Evolutionary conservation across 30 jellyfish, hydroid and myxozoan genomes (phyloP).

Genomic region (Catostylus mosaicus): DNA sequence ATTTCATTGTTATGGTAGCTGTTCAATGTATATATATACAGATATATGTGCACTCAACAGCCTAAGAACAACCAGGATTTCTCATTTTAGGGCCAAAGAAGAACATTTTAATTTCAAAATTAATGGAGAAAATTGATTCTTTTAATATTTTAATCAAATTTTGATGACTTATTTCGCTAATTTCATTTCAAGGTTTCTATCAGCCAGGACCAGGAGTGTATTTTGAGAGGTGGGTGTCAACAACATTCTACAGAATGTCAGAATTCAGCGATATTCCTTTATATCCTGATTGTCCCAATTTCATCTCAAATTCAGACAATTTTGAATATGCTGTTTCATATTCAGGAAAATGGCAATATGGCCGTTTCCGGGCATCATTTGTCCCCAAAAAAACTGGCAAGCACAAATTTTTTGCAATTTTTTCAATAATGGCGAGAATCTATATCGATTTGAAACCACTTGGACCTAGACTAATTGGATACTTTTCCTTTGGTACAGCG

Average conservation of each 20-base stretch:
- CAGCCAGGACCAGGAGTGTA: slow-evolving; percentile 24
- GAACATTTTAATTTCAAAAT: too few species aligned
- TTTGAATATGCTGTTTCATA: background rate
- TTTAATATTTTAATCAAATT: too few species aligned
- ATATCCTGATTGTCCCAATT: slow-evolving; percentile 49
- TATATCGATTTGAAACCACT: slow-evolving; percentile 16
- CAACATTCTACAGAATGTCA: background rate
- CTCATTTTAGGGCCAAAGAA: too few species aligned
- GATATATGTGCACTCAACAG: too few species aligned
- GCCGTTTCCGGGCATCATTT: slow-evolving; percentile 36
- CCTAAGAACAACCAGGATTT: too few species aligned
- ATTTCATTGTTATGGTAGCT: too few species aligned
- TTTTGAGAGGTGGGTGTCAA: slow-evolving; percentile 24
- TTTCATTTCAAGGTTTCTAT: slow-evolving; percentile 17
- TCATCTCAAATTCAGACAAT: slow-evolving; percentile 8
- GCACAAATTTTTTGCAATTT: slow-evolving; percentile 38
- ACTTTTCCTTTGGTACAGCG: background rate
- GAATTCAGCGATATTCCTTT: slow-evolving; percentile 15
- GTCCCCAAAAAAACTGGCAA: slow-evolving; percentile 40
- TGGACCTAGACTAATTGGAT: background rate
- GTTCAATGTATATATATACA: too few species aligned
- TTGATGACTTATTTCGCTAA: background rate
- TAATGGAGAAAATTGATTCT: background rate
- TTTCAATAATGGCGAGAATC: background rate
- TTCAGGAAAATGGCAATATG: slow-evolving; percentile 5